Conservation (phyloP, 2,888 invertebrate genomes). For the Masnerella sp. region DNA sequence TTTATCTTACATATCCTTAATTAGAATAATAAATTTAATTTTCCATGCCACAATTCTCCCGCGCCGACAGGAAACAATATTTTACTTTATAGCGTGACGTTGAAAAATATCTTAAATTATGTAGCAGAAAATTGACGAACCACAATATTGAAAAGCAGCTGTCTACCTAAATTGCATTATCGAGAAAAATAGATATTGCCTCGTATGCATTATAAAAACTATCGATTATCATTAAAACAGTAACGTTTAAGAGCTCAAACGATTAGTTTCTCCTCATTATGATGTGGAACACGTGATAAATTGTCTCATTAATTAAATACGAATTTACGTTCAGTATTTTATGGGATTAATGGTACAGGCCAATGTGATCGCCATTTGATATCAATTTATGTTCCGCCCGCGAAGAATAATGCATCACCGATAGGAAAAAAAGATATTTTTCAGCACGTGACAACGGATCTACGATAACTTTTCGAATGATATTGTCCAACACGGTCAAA, state of each 20-base stretch:
- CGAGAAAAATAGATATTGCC: constrained; percentile 18
- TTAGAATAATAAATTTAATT: no score
- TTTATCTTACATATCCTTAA: no score
- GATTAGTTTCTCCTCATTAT: neutral
- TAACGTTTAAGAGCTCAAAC: neutral
- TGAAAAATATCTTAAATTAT: constrained; percentile 17
- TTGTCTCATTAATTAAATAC: no score
- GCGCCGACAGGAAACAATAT: neutral
- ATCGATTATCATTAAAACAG: constrained; percentile 16
- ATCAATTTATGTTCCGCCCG: neutral
- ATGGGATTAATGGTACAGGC: no score
- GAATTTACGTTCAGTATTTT: no score
- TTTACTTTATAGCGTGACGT: neutral
- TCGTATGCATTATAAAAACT: neutral
- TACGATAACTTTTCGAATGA: constrained; percentile 30
- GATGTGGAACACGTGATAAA: neutral
- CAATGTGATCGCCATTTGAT: no score
- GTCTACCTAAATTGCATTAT: constrained; percentile 22
- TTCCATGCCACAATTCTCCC: neutral
- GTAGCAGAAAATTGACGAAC: constrained; percentile 17
- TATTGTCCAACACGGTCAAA: constrained; percentile 21
- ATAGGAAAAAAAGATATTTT: constrained; percentile 12
- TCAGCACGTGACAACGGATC: constrained; percentile 1
- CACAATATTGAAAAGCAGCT: constrained; percentile 22
- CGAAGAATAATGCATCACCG: constrained; percentile 9